Conservation (phyloP, 2,113 vertebrate genomes). For the Callorhinus ursinus region DNA sequence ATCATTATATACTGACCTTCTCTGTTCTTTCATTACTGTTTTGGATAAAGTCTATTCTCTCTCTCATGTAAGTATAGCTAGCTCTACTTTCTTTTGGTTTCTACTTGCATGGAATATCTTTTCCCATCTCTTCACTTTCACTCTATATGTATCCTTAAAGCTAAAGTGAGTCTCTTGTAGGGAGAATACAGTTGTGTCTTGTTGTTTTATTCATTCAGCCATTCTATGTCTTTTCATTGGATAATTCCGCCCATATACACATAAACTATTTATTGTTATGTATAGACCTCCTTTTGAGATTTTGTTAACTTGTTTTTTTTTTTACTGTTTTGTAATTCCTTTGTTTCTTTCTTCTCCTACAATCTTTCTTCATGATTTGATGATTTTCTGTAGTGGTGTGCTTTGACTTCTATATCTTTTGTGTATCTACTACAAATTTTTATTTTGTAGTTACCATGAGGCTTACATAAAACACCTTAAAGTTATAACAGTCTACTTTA, state of each 20-base stretch:
- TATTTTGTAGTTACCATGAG: neutral
- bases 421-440: neutral
- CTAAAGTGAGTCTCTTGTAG: neutral
- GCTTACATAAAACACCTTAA: neutral
- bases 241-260: neutral
- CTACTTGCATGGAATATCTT: neutral
- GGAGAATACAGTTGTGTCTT: neutral
- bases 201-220: neutral
- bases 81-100: neutral
- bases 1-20: neutral
- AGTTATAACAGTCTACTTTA: neutral
- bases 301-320: neutral
- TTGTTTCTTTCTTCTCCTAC: neutral
- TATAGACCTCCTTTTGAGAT: neutral
- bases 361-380: neutral
- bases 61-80: neutral
- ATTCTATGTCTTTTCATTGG: neutral
- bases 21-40: neutral
- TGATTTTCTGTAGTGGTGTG: neutral
- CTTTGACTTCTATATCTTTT: neutral
- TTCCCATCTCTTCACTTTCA: neutral
- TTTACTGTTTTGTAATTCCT: neutral
- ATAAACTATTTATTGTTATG: neutral
- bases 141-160: neutral
- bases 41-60: neutral